Evolutionary conservation across 2,797 vertebrate species (phyloP).

Genomic region (Lindbergichthys nudifrons): DNA sequence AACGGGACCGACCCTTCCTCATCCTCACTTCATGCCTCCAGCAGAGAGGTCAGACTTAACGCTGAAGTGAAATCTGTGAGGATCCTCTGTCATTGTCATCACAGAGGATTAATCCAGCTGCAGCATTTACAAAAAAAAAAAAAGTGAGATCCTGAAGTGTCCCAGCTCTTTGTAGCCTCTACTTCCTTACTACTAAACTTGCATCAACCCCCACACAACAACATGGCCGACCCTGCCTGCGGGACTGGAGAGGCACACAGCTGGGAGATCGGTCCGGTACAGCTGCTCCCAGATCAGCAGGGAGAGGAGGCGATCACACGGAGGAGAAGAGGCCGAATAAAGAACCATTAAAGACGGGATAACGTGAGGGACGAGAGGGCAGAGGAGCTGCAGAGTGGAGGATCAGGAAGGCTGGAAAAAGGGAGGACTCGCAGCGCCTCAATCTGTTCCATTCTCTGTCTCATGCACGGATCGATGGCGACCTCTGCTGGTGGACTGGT

Average conservation of each 20-base stretch:
- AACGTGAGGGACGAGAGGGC: not conserved
- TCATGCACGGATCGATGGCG: not conserved
- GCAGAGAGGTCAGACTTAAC: conserved; percentile 36
- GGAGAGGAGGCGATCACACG: not conserved
- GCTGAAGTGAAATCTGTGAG: conserved; percentile 59
- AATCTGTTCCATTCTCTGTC: not conserved
- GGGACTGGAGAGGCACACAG: conserved; percentile 71
- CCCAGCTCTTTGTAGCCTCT: conserved; percentile 64
- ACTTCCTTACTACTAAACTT: conserved; percentile 80
- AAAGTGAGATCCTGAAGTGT: conserved; percentile 58
- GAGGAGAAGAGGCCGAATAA: not conserved
- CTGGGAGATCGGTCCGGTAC: conserved; percentile 62
- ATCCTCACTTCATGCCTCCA: conserved; percentile 71
- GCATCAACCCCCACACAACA: conserved; percentile 77
- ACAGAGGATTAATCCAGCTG: conserved; percentile 36
- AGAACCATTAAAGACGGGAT: not conserved
- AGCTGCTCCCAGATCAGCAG: conserved; percentile 36
- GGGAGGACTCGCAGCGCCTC: conserved; percentile 29
- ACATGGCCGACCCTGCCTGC: conserved; percentile 80
- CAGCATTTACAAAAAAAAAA: conserved; percentile 31
- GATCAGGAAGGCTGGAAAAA: conserved; percentile 16
- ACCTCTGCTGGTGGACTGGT: conserved; percentile 36
- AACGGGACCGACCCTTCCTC: conserved; percentile 66
- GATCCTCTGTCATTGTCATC: conserved; percentile 41
- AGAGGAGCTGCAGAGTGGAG: conserved; percentile 1